Conservation (phyloP, 1,140 invertebrate species). For the Dolichoris vasculosae region DNA sequence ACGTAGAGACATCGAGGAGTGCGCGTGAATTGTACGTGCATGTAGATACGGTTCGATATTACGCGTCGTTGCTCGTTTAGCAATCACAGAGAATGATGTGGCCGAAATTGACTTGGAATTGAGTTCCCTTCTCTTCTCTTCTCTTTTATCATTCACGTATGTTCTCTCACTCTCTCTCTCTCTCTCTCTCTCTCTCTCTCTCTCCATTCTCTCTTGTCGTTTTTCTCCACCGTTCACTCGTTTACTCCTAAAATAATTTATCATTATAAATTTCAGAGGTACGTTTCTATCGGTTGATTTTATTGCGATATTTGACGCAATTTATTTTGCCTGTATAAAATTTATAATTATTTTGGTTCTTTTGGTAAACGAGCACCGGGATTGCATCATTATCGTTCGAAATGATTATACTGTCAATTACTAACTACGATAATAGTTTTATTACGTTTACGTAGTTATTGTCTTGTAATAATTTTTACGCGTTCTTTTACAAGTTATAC, state of each 20-base stretch:
- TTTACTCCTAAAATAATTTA: constrained; percentile 29
- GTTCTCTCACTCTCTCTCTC: constrained; percentile 33
- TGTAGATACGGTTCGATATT: constrained; percentile 45
- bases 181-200: background rate
- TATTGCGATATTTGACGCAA: constrained; percentile 39
- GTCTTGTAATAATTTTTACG: too few species aligned
- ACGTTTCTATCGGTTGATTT: constrained; percentile 17
- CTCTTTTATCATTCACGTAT: too few species aligned
- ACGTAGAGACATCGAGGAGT: background rate
- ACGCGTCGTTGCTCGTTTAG: constrained; percentile 56
- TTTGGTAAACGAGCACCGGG: background rate
- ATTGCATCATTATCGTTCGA: constrained; percentile 7
- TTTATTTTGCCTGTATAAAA: background rate
- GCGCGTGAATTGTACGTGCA: constrained; percentile 53
- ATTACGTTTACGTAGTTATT: too few species aligned
- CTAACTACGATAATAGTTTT: too few species aligned
- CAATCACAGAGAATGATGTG: constrained; percentile 66
- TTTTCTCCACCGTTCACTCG: background rate
- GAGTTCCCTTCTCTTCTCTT: constrained; percentile 49
- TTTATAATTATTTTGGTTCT: background rate
- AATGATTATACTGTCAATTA: constrained; percentile 48
- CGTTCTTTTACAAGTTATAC: too few species aligned
- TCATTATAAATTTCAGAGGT: constrained; percentile 29
- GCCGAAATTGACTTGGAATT: constrained; percentile 56
- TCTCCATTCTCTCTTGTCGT: background rate